Conservation (phyloP, 2,888 invertebrate species). For the Cryptocephalus moraei region DNA sequence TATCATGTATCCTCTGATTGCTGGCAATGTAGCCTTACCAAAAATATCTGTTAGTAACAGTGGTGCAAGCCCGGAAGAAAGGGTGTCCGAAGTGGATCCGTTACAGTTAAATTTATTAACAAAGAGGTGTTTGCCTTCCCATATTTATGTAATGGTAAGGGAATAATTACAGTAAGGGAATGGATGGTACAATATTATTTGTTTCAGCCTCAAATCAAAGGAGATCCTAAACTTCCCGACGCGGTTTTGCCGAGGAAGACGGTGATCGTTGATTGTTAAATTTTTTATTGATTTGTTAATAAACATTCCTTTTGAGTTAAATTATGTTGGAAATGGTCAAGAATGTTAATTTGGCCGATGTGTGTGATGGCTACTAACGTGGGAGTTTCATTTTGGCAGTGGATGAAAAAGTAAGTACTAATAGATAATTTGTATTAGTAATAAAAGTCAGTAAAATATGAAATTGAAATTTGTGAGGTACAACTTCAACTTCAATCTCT, state of each 20-base stretch:
- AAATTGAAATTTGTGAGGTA: no score
- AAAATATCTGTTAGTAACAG: slow-evolving; percentile 45
- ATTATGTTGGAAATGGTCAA: no score
- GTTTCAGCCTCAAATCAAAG: slow-evolving; percentile 29
- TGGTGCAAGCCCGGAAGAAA: slow-evolving; percentile 33
- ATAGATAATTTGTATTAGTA: no score
- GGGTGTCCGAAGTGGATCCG: slow-evolving; percentile 32
- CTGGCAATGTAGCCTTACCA: slow-evolving; percentile 65
- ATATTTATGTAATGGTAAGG: slow-evolving; percentile 57
- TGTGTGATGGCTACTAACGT: no score
- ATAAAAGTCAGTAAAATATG: no score
- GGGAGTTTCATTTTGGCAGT: no score
- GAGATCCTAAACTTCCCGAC: slow-evolving; percentile 16
- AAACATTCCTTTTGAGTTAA: background rate
- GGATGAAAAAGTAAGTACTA: no score
- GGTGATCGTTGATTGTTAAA: slow-evolving; percentile 1
- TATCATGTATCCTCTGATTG: slow-evolving; percentile 68
- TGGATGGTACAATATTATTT: background rate
- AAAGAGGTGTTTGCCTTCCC: slow-evolving; percentile 50
- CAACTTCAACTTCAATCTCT: no score
- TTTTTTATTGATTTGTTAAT: background rate
- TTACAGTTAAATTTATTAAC: slow-evolving; percentile 45
- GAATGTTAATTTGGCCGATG: no score
- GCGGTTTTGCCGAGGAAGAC: slow-evolving; percentile 5
- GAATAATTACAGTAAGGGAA: background rate